phyloP scores from a whole-genome alignment of 1,140 invertebrate species.

The Drosophila mauritiana region DNA sequence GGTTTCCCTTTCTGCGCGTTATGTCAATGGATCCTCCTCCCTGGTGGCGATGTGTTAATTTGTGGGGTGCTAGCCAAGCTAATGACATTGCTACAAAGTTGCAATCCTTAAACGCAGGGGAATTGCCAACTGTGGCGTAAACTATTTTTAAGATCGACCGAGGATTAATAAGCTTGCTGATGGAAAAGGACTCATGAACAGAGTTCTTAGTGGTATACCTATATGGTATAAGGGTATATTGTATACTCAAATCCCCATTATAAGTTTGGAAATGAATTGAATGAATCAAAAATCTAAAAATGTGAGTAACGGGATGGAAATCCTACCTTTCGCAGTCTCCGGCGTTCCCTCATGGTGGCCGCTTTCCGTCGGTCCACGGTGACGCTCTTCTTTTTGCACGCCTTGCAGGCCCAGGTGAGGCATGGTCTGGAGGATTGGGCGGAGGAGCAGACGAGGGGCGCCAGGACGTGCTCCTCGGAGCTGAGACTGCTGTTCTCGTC shows the following conservation, averaged over 20 bases:
- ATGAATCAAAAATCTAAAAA: no score
- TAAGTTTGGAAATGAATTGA: no score
- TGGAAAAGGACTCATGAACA: neutral
- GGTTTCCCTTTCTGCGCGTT: constrained; percentile 45
- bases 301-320: neutral
- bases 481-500: constrained; percentile 80
- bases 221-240: no score
- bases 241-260: no score
- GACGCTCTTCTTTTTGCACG: constrained; percentile 97
- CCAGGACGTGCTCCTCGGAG: constrained; percentile 86
- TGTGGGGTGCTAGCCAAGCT: constrained; percentile 18
- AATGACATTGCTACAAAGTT: constrained; percentile 63
- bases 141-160: neutral
- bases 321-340: constrained; percentile 94
- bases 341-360: constrained; percentile 96
- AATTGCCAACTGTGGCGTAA: neutral
- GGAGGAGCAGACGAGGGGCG: constrained; percentile 84
- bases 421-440: constrained; percentile 89
- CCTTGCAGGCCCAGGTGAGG: constrained; percentile 97
- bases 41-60: constrained; percentile 78
- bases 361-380: constrained; percentile 98
- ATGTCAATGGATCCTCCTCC: constrained; percentile 12
- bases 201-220: no score
- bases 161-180: neutral
- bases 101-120: constrained; percentile 20